Percentiles rank a stretch among this genome's conserved stretches.
These are phyloP conservation scores for Drosophila histrio DNA, from an alignment of 2,888 invertebrate genomes.

Conservation along the genomic window DNA sequence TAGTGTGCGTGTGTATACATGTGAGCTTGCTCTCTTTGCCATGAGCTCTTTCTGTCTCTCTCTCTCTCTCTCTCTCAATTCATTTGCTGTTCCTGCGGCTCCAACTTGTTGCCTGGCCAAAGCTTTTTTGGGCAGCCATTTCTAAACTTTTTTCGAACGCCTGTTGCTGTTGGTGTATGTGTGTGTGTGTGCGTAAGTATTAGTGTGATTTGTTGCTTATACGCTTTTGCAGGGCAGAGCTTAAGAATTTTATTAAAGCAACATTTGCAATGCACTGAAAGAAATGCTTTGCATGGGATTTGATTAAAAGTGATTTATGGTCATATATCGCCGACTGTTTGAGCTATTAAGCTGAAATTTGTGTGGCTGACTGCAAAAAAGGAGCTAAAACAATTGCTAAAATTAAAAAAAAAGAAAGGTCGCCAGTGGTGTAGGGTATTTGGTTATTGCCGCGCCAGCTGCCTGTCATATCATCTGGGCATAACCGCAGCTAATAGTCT, in stretches of 20 bases:
- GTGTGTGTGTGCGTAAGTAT: neutral
- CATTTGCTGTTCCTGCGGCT: slow-evolving; percentile 42
- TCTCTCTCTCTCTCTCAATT: neutral
- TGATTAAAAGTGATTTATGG: neutral
- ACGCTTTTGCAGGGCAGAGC: slow-evolving; percentile 1
- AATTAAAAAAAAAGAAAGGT: no score
- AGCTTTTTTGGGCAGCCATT: slow-evolving; percentile 26
- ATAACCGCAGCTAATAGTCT: slow-evolving; percentile 58
- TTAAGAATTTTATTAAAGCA: slow-evolving; percentile 12
- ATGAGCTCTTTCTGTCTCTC: slow-evolving; percentile 5
- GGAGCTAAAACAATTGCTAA: neutral
- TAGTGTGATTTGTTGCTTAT: neutral
- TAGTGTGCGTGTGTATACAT: slow-evolving; percentile 3
- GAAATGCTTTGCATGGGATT: slow-evolving; percentile 1
- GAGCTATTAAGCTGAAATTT: neutral
- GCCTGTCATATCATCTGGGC: slow-evolving; percentile 24
- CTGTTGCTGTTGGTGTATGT: slow-evolving; percentile 50
- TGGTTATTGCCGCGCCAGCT: slow-evolving; percentile 30
- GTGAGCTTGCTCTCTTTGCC: slow-evolving; percentile 11
- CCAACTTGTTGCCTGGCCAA: slow-evolving; percentile 70
- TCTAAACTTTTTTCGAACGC: slow-evolving; percentile 54
- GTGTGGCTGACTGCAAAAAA: neutral
- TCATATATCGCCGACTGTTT: neutral
- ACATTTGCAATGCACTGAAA: neutral
- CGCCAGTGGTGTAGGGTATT: neutral